Evolutionary conservation across 2,113 vertebrate species (phyloP).

Genomic region (Apus apus): DNA sequence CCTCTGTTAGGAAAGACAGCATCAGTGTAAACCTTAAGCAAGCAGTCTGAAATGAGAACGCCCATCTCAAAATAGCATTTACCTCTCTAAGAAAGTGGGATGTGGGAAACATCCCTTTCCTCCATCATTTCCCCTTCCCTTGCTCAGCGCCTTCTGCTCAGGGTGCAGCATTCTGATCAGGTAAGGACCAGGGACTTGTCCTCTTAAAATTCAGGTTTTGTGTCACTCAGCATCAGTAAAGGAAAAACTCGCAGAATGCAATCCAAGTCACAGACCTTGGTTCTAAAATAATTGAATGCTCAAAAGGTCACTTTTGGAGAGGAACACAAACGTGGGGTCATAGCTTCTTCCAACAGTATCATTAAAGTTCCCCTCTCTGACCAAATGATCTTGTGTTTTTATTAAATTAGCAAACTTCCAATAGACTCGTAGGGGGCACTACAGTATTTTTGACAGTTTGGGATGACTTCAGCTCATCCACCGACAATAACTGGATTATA

Average conservation of each 20-base stretch:
- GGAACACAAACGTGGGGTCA: background rate
- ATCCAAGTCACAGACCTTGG: background rate
- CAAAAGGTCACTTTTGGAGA: background rate
- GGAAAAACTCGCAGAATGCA: background rate
- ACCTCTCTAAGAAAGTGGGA: background rate
- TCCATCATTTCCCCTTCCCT: background rate
- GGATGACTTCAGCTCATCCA: background rate
- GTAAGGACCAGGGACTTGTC: background rate
- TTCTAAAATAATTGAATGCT: background rate
- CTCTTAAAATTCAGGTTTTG: background rate
- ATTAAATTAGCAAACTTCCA: background rate
- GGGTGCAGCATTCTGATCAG: background rate
- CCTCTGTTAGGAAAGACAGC: background rate
- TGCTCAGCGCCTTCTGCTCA: background rate
- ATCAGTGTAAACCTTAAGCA: background rate
- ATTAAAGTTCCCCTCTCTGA: background rate
- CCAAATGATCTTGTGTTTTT: background rate
- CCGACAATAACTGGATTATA: background rate
- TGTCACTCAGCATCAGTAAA: background rate
- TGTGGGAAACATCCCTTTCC: background rate
- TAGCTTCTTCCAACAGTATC: background rate
- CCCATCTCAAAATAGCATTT: background rate
- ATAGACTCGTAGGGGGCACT: background rate
- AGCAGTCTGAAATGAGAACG: background rate
- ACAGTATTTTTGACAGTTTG: background rate